Base-by-base conservation (phyloP, 2,113 vertebrate species). In the Poecilia latipinna region DNA sequence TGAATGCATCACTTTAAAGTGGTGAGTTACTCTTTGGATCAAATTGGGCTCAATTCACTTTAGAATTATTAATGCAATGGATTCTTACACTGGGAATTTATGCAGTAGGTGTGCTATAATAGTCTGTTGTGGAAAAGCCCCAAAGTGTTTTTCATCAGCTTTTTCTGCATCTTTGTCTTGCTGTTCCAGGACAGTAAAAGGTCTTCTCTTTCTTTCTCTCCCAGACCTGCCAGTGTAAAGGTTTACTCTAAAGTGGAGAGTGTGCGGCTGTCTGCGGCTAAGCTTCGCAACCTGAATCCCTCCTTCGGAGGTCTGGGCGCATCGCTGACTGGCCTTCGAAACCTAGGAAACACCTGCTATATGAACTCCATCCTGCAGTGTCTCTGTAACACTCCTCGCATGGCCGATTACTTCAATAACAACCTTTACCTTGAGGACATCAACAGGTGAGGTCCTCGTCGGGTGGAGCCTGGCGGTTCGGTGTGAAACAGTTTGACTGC, bases 311-410 rank as follows among this genome's bases (percentile, higher is more conserved):
- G 97, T 33, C 86, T 94, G 26, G 97, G 98, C 33, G 90, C 96
- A 70, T 96, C 96, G 4, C 95, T 99, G 26, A 99, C 98, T 0
- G 98, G 98, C 26, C 96, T 99, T 22, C 95, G 98, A 24, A 99
- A 99, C 66, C 92, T 99, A 19, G 98, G 98, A 74, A 99, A 99
- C 94, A 99, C 97, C 13, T 99, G 98, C 92, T 99, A 99, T 71
- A 99, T 99, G 98, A 99, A 99, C 91, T 99, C 98, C 67, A 95
- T 99, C 84, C 75, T 99, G n/a, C 98, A 99, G 93, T 99, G 97
- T 91, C 94, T 99, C 39, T 98, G 97, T 86, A 98, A 98, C 88
- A 97, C 97, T 2, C 96, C 96, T 1, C 93, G 93, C 86, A 93
- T 99, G 92, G 96, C 95, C 0, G 96, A 98, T 4, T 99, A 99